phyloP scores from a whole-genome alignment of 2,113 vertebrate species.

The Pteruthius melanotis region DNA sequence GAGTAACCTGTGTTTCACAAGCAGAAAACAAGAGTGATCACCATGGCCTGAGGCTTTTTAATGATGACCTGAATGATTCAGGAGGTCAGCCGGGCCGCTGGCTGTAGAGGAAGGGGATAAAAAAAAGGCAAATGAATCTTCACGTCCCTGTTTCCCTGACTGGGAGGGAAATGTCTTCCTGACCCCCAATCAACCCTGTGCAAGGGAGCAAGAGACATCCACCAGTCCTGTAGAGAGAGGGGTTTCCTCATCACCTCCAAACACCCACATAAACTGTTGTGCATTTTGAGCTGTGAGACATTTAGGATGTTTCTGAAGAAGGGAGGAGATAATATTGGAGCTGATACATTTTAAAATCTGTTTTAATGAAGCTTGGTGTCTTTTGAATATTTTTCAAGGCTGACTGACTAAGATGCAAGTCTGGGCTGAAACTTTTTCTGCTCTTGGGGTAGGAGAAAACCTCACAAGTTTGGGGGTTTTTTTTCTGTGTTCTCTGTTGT shows the following conservation, averaged over 20 bases:
- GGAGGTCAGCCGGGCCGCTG: background rate
- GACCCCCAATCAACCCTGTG: background rate
- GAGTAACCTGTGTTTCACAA: constrained; percentile 24
- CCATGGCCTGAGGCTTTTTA: background rate
- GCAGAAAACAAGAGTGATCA: constrained; percentile 19
- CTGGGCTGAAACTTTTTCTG: background rate
- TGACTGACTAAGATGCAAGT: background rate
- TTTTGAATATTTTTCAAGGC: background rate
- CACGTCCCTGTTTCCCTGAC: background rate
- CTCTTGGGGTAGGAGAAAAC: background rate
- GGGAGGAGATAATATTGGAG: background rate
- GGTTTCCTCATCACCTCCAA: background rate
- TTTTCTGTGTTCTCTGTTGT: background rate
- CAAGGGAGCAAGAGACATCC: background rate
- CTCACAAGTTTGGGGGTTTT: background rate
- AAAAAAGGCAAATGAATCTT: constrained; percentile 24
- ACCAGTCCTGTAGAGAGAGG: background rate
- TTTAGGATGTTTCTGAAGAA: background rate
- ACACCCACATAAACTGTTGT: background rate
- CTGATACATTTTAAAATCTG: background rate
- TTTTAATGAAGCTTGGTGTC: background rate
- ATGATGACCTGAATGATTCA: background rate
- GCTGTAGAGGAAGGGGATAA: background rate
- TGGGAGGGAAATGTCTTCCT: background rate
- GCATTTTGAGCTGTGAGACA: background rate